Evolutionary conservation across 2,888 invertebrate genomes (phyloP).

Genomic region (Rhagophthalmus giganteus): DNA sequence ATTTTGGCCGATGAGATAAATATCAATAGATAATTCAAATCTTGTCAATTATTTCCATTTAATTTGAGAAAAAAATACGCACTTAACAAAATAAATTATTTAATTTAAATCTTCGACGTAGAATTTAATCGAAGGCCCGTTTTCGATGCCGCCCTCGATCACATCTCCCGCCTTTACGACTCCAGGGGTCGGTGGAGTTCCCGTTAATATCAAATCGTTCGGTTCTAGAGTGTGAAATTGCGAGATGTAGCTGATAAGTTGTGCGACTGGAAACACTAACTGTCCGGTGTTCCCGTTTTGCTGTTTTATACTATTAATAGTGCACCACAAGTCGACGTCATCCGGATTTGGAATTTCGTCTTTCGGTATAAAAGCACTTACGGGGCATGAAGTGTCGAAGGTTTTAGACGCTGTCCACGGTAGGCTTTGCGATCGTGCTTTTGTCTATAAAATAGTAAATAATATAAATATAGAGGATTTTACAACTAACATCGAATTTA

Average conservation of each 20-base stretch:
- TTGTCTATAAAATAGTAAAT: constrained; percentile 45
- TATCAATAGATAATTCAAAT: too few species aligned
- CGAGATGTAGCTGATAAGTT: constrained; percentile 68
- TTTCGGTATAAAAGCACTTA: constrained; percentile 65
- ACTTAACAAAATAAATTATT: background rate
- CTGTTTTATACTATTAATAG: constrained; percentile 62
- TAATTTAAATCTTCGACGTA: constrained; percentile 36
- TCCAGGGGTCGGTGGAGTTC: constrained; percentile 70
- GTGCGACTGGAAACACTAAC: constrained; percentile 68
- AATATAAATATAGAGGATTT: background rate
- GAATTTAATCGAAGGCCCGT: constrained; percentile 53
- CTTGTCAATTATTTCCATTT: too few species aligned
- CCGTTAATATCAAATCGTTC: constrained; percentile 75
- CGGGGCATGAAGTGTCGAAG: constrained; percentile 78
- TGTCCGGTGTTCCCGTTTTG: constrained; percentile 68
- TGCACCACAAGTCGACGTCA: constrained; percentile 63
- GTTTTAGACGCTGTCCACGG: constrained; percentile 79
- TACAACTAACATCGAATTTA: constrained; percentile 14
- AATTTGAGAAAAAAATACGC: too few species aligned
- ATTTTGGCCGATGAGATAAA: too few species aligned
- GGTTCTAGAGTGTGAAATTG: constrained; percentile 70
- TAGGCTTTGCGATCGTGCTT: constrained; percentile 61
- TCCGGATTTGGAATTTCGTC: constrained; percentile 61
- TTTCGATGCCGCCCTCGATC: constrained; percentile 63
- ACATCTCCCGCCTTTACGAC: constrained; percentile 66